These are phyloP conservation scores for Corella eumyota DNA, from an alignment of 23 tunicate species.

Conservation along the genomic window DNA sequence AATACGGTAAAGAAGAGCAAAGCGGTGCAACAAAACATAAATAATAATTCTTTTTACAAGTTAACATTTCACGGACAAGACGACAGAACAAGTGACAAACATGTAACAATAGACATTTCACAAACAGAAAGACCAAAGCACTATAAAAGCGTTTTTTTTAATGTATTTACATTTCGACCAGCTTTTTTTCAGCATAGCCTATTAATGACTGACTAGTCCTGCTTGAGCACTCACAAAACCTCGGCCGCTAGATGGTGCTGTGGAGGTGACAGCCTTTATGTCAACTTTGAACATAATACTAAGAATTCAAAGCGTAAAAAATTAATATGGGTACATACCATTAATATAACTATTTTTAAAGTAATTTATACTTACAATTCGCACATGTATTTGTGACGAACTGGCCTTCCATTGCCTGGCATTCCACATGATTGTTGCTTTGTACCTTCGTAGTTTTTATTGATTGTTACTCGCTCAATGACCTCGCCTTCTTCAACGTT, in stretches of 20 bases:
- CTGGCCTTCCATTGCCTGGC: conserved; percentile 4
- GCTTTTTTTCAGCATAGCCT: too few species aligned
- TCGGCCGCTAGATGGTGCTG: conserved; percentile 1
- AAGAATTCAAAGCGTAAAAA: neutral
- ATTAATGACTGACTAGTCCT: too few species aligned
- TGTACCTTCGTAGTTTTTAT: conserved; percentile 62
- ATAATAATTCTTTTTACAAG: too few species aligned
- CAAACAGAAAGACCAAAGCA: too few species aligned
- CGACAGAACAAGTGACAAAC: too few species aligned
- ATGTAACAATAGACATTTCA: too few species aligned
- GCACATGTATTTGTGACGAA: conserved; percentile 70
- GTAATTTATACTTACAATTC: conserved; percentile 59
- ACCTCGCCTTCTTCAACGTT: conserved; percentile 5
- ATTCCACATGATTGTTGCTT: conserved; percentile 56
- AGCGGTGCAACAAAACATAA: too few species aligned
- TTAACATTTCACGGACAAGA: too few species aligned
- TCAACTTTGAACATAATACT: conserved; percentile 79
- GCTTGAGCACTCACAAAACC: neutral
- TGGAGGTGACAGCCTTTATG: conserved; percentile 56
- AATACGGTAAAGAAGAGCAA: too few species aligned
- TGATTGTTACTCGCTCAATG: conserved; percentile 74
- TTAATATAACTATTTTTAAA: neutral
- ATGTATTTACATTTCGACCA: too few species aligned
- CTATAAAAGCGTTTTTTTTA: too few species aligned
- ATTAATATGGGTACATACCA: neutral